Evolutionary conservation across 2,797 vertebrate genomes (phyloP).

Genomic region (Hippocampus kuda): DNA sequence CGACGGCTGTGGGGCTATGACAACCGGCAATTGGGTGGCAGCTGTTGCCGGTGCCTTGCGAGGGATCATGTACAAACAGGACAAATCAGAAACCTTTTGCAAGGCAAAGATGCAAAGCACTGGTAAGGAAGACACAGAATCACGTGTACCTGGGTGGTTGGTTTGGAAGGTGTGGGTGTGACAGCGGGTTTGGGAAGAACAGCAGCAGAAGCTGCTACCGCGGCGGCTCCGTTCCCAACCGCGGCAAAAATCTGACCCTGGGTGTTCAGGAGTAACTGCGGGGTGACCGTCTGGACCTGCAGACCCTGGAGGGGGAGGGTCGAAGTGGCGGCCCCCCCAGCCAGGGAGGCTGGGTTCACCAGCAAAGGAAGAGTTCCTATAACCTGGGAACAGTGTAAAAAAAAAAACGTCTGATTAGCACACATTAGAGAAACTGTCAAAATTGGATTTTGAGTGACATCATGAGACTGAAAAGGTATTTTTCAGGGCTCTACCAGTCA

Average conservation of each 20-base stretch:
- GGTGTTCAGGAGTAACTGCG: conserved; percentile 84
- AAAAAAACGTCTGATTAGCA: not conserved
- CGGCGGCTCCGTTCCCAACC: conserved; percentile 70
- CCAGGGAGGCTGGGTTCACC: conserved; percentile 77
- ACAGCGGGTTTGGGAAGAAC: conserved; percentile 69
- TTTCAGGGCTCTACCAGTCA: too few species aligned
- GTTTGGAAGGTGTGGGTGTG: conserved; percentile 51
- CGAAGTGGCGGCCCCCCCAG: conserved; percentile 59
- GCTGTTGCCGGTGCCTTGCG: conserved; percentile 58
- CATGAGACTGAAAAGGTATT: too few species aligned
- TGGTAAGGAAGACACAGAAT: not conserved
- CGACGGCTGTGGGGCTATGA: conserved; percentile 70
- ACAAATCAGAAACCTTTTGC: not conserved
- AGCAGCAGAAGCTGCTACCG: conserved; percentile 61
- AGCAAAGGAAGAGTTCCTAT: conserved; percentile 87
- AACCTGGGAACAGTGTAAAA: conserved; percentile 60
- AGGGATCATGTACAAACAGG: not conserved
- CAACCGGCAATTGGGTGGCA: conserved; percentile 71
- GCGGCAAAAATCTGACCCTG: conserved; percentile 94
- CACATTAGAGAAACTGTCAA: not conserved
- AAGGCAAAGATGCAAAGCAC: not conserved
- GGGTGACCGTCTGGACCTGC: conserved; percentile 80
- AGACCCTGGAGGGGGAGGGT: conserved; percentile 73
- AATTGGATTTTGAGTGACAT: too few species aligned
- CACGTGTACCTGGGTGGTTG: conserved; percentile 54